phyloP scores from a whole-genome alignment of 2,888 invertebrate genomes.

The Molorchus minor region DNA sequence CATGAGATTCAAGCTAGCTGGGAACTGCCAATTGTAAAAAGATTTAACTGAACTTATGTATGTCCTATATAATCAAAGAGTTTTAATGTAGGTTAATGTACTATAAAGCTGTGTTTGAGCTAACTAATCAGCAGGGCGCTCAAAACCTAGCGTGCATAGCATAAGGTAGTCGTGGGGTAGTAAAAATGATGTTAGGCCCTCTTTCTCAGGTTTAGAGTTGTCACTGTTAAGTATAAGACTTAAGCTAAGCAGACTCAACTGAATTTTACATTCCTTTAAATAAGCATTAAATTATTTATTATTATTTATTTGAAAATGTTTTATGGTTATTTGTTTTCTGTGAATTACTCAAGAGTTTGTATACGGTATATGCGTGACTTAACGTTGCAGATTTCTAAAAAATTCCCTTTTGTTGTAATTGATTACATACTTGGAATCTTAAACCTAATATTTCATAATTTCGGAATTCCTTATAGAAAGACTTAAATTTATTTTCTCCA shows the following conservation, averaged over 20 bases:
- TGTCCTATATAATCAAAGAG: constrained; percentile 58
- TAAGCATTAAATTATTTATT: constrained; percentile 35
- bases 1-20: constrained; percentile 62
- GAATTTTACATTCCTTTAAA: constrained; percentile 47
- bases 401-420: not conserved
- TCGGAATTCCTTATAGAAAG: not conserved
- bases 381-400: constrained; percentile 2
- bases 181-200: constrained; percentile 60
- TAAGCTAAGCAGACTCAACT: constrained; percentile 38
- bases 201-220: constrained; percentile 59
- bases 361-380: not conserved
- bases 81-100: constrained; percentile 59
- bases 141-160: constrained; percentile 31
- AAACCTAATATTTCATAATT: not conserved
- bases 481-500: not conserved
- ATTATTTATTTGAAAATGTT: constrained; percentile 30
- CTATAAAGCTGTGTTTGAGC: constrained; percentile 56
- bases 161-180: constrained; percentile 52
- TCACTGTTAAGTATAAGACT: constrained; percentile 40
- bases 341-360: not conserved
- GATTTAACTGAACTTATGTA: constrained; percentile 60
- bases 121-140: constrained; percentile 40
- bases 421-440: not conserved
- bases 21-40: constrained; percentile 65
- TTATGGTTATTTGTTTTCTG: not conserved